phyloP scores from a whole-genome alignment of 2,888 invertebrate species.

The Amiota minor region DNA sequence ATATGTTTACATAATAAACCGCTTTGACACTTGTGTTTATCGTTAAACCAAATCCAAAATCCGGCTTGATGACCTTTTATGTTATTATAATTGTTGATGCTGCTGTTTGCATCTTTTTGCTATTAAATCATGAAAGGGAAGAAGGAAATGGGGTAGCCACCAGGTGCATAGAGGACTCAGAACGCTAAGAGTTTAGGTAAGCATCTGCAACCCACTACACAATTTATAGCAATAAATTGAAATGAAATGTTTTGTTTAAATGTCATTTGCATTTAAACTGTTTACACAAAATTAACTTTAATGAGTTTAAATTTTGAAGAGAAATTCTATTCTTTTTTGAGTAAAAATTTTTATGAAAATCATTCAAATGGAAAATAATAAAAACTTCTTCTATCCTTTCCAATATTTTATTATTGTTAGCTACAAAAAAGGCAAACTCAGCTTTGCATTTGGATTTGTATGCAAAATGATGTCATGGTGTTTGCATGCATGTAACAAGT shows the following conservation, averaged over 20 bases:
- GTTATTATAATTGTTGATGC: background rate
- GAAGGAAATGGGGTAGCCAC: too few relatives aligned
- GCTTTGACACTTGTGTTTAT: conserved; percentile 19
- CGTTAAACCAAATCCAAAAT: conserved; percentile 17
- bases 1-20: conserved; percentile 9
- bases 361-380: conserved; percentile 11
- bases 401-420: too few relatives aligned
- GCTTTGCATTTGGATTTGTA: background rate
- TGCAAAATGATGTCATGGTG: background rate
- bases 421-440: background rate
- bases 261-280: conserved; percentile 63
- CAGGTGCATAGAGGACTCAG: too few relatives aligned
- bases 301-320: background rate
- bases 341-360: conserved; percentile 34
- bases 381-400: background rate
- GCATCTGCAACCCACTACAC: conserved; percentile 42
- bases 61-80: conserved; percentile 33
- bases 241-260: conserved; percentile 53
- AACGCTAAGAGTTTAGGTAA: too few relatives aligned
- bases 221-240: conserved; percentile 53
- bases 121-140: background rate
- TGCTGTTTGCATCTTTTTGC: conserved; percentile 33
- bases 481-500: too few relatives aligned
- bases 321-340: background rate
- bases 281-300: conserved; percentile 44